These are phyloP conservation scores for Prolemur simus DNA, from an alignment of 2,113 vertebrate species.

Conservation along the genomic window DNA sequence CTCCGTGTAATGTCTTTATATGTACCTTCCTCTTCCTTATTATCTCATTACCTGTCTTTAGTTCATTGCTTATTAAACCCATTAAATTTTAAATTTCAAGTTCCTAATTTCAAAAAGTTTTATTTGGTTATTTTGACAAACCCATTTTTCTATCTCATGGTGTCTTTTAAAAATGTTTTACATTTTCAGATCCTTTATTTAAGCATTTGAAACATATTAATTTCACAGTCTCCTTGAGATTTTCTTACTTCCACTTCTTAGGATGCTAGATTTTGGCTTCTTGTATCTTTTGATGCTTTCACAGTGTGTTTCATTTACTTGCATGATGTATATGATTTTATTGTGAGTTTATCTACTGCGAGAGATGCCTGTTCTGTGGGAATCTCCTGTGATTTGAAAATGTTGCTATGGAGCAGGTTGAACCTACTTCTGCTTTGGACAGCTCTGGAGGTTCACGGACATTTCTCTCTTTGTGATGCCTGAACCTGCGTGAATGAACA, in stretches of 20 bases:
- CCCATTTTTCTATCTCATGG: not conserved
- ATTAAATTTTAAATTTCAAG: not conserved
- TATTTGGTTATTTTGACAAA: not conserved
- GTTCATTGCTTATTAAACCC: not conserved
- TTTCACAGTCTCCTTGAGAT: not conserved
- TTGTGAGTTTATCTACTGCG: not conserved
- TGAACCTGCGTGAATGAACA: not conserved
- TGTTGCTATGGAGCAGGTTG: not conserved
- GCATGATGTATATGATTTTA: not conserved
- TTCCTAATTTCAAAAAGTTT: not conserved
- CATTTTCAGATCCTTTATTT: not conserved
- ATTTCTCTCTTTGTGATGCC: not conserved
- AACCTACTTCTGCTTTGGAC: not conserved
- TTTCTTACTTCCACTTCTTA: not conserved
- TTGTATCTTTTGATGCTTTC: not conserved
- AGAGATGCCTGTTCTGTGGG: not conserved
- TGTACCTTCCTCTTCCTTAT: not conserved
- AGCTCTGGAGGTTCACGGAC: not conserved
- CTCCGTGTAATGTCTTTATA: not conserved
- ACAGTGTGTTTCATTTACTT: not conserved
- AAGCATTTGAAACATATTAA: not conserved
- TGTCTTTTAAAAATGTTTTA: not conserved
- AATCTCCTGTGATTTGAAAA: not conserved
- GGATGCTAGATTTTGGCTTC: not conserved
- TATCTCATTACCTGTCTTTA: not conserved